Evolutionary conservation across 2,113 vertebrate genomes (phyloP).

Genomic region (Nycticryphes semicollaris): DNA sequence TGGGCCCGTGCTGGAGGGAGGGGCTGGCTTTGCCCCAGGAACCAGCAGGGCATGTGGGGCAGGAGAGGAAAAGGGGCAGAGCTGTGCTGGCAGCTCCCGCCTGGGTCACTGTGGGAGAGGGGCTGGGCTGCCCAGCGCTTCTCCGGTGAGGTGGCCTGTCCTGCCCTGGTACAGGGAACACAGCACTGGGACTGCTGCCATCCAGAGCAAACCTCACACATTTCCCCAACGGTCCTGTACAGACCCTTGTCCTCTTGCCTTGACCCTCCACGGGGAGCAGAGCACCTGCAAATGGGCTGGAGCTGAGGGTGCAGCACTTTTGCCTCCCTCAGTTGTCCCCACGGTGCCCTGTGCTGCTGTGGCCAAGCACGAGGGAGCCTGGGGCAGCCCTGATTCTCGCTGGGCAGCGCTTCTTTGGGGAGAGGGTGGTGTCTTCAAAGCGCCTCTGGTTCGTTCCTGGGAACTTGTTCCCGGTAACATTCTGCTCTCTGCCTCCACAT

Average conservation of each 20-base stretch:
- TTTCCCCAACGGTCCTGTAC: neutral
- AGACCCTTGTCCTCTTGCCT: neutral
- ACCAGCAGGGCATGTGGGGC: accelerated
- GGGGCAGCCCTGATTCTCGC: neutral
- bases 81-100: neutral
- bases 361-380: neutral
- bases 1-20: neutral
- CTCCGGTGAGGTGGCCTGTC: neutral
- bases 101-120: neutral
- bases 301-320: neutral
- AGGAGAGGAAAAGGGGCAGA: neutral
- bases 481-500: neutral
- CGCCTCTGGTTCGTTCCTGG: neutral
- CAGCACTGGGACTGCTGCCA: neutral
- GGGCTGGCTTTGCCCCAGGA: neutral
- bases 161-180: neutral
- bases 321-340: neutral
- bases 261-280: neutral
- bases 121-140: neutral
- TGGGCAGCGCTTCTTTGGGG: neutral
- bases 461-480: neutral
- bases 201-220: accelerated
- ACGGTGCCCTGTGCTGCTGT: neutral
- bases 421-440: neutral
- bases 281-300: neutral